Evolutionary conservation across 1,140 invertebrate genomes (phyloP).

Genomic region (Zaprionus lachaisei): DNA sequence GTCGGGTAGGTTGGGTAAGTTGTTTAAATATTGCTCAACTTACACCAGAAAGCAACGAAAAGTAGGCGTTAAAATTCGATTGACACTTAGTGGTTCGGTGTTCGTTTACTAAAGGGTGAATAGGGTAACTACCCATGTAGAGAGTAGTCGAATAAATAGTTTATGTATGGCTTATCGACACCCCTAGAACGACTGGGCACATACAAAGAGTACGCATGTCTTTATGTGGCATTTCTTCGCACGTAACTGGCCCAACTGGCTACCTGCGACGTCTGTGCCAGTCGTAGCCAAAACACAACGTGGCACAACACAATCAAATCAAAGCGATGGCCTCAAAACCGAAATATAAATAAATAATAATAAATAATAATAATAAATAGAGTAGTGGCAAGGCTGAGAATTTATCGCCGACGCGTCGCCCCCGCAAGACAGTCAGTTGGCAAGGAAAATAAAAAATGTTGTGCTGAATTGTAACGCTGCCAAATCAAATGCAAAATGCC

Average conservation of each 20-base stretch:
- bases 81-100: no score
- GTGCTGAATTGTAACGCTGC: constrained; percentile 57
- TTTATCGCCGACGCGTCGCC: constrained; percentile 54
- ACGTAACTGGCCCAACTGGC: neutral
- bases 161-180: no score
- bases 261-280: constrained; percentile 7
- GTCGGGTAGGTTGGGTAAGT: no score
- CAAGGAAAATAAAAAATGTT: constrained; percentile 53
- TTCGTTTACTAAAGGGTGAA: no score
- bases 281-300: constrained; percentile 6
- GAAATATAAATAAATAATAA: constrained; percentile 64
- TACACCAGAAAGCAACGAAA: no score
- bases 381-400: constrained; percentile 37
- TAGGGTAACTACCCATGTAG: no score
- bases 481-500: constrained; percentile 58
- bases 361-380: constrained; percentile 67
- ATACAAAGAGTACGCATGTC: neutral
- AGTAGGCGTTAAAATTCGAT: no score
- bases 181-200: no score
- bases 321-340: constrained; percentile 63
- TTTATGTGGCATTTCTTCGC: neutral
- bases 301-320: constrained; percentile 61
- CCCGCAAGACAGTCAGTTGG: constrained; percentile 30
- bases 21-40: no score
- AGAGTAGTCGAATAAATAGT: no score